Evolutionary conservation across 2,888 invertebrate species (phyloP).

Genomic region (Eristalinus sepulchralis): DNA sequence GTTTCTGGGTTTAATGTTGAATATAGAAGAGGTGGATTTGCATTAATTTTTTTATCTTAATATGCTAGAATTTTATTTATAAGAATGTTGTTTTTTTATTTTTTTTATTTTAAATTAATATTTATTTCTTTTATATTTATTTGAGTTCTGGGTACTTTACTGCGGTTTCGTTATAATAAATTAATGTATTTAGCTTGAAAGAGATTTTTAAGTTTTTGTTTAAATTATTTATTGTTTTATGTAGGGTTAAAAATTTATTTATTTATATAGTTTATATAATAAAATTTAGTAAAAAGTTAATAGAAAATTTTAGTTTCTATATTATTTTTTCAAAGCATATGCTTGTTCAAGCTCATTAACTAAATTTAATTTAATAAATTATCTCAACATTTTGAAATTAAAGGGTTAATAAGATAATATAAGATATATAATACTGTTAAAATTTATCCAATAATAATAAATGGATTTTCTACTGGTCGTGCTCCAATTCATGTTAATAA

Average conservation of each 20-base stretch:
- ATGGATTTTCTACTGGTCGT: constrained; percentile 86
- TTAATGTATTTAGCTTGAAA: constrained; percentile 87
- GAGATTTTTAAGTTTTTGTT: constrained; percentile 84
- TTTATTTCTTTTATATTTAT: constrained; percentile 85
- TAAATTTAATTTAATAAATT: constrained; percentile 77
- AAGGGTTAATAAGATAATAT: constrained; percentile 83
- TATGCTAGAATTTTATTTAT: constrained; percentile 87
- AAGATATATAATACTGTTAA: constrained; percentile 84
- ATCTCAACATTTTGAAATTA: constrained; percentile 83
- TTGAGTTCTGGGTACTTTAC: constrained; percentile 85
- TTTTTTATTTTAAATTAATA: constrained; percentile 83
- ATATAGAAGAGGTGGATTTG: constrained; percentile 87
- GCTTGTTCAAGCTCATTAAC: constrained; percentile 86
- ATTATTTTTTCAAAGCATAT: constrained; percentile 87
- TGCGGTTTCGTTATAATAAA: constrained; percentile 89
- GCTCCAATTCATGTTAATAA: constrained; percentile 88
- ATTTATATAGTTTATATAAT: constrained; percentile 79
- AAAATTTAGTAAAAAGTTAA: constrained; percentile 82
- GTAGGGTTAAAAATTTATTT: constrained; percentile 82
- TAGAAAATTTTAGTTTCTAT: constrained; percentile 83
- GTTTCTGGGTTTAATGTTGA: constrained; percentile 91
- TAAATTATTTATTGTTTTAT: constrained; percentile 85
- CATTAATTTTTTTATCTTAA: constrained; percentile 87
- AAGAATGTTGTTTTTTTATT: constrained; percentile 83
- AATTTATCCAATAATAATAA: constrained; percentile 84